Evolutionary conservation across 2,113 vertebrate genomes (phyloP), one percentile per base, ranked within the genome.

Genomic region (Lontra canadensis): DNA sequence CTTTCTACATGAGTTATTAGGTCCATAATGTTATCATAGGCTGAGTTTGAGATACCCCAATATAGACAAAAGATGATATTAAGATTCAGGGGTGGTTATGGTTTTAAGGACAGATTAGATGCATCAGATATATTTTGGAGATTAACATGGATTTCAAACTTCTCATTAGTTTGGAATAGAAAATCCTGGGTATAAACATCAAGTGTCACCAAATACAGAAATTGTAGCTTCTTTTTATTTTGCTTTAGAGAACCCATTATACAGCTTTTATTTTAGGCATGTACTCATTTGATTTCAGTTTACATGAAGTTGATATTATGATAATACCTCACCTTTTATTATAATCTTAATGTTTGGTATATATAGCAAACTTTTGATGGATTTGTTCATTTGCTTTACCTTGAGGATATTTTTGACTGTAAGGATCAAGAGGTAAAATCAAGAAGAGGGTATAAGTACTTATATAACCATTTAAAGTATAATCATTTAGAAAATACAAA

Each of bases 401-500:
- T 49, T 44, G 26, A 47, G 7, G 25, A 1, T 81, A 20, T 73
- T 90, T 85, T 96, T 76, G n/a, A n/a, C 73, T 92, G 1, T 95
- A 49, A 63, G 34, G 8, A 1, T 23, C 21, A 89, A 78, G 29
- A 94, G 42, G 21, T 94, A 92, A 89, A 87, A 39, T 93, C 17
- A 69, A 67, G 8, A 14, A 7, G 95, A 55, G 29, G 59, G 63
- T 39, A 1, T 49, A 92, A 21, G 44, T 84, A 36, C 34, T 82
- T 67, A 20, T 0, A 14, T 73, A 96, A 67, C 89, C 36, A 55
- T 80, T 84, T 63, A 63, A 96, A 92, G 47, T 81, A 2, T 25
- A 81, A 79, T n/a, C 36, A 34, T 71, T 78, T 89, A 80, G n/a
- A 83, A 93, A 87, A 80, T 76, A 26, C 34, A 80, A 96, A 90